A percentile compares a stretch with the other conserved stretches of the same genome.
These are phyloP conservation scores for Fissipunctia ypsillon DNA, from an alignment of 2,888 invertebrate species.

Conservation along the genomic window DNA sequence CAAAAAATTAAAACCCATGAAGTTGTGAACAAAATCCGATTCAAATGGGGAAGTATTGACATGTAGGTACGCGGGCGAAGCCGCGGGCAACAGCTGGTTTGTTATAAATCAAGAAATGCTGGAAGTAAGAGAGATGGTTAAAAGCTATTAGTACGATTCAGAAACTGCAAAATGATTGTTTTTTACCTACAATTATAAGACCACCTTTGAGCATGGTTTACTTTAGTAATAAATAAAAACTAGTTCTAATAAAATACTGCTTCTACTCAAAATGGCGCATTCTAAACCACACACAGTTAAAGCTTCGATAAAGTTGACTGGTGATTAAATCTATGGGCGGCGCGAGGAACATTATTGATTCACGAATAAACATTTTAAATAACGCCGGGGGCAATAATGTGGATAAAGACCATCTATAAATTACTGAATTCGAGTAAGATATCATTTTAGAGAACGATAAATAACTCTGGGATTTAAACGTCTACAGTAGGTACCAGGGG, in stretches of 20 bases:
- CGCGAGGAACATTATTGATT: constrained; percentile 51
- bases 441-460: constrained; percentile 43
- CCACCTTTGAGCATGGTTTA: constrained; percentile 30
- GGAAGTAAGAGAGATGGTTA: neutral
- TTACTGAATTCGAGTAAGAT: constrained; percentile 50
- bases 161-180: neutral
- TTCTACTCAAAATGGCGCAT: constrained; percentile 40
- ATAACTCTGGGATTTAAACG: constrained; percentile 1
- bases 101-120: neutral
- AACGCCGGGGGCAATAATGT: constrained; percentile 39
- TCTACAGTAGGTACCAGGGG: too few relatives aligned
- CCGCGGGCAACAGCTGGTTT: too few relatives aligned
- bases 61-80: too few relatives aligned
- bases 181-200: constrained; percentile 20
- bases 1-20: too few relatives aligned
- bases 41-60: too few relatives aligned
- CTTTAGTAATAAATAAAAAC: constrained; percentile 19
- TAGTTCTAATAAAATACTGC: constrained; percentile 14
- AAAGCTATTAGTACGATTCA: neutral
- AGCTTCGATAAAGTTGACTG: constrained; percentile 26
- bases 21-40: too few relatives aligned
- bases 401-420: constrained; percentile 46
- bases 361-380: constrained; percentile 51
- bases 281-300: constrained; percentile 44
- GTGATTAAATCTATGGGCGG: constrained; percentile 53